Base-by-base conservation (phyloP, 2,888 invertebrate genomes). In the Clitarchus hookeri region DNA sequence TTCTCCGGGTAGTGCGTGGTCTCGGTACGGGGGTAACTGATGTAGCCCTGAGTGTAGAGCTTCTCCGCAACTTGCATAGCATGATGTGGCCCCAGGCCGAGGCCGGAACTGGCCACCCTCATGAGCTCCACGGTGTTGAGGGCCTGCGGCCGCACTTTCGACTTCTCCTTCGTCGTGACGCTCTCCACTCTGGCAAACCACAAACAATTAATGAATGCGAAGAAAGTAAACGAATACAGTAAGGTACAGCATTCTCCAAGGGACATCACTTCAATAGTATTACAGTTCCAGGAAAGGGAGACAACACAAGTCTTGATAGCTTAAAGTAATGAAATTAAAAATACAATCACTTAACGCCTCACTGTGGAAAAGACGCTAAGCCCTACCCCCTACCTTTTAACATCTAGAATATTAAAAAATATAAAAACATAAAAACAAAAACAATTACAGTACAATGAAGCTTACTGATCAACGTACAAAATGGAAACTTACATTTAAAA, bases 11-110 rank as follows among this genome's bases (percentile, higher is more conserved):
- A 99, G 86, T 96, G 96, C 0, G 98, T 99, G 0, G 99, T 99
- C 93, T 99, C 99, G 0, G 99, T 99, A 89, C 99, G 94, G 0
- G 99, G 99, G 92, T 99, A 99, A 90, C 98, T 98, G 88, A 99
- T 98, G 91, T 97, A 99, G 53, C 99, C 99, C 91, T 98, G 98
- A 0, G 96, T 99, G 91, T 99, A 99, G 6, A 99, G 93, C 65
- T 96, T 93, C 91, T 98, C 98, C 0, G 98, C 98, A 78, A 97
- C 93, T 91, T 95, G 96, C 98, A 98, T 98, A 0, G 98, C 97
- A 91, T 97, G 96, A 91, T 97, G 97, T 0, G 98, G 98, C 0
- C 97, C 97, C 94, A 98, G 96, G 84, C 98, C 98, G 11, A 99
- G 92, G n/a, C 93, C 93, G 11, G 98, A 95, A 91, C 98, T 98